Evolutionary conservation across 2,888 invertebrate genomes (phyloP), one percentile per base, ranked within the genome.

Genomic region (Microctonus brassicae): DNA sequence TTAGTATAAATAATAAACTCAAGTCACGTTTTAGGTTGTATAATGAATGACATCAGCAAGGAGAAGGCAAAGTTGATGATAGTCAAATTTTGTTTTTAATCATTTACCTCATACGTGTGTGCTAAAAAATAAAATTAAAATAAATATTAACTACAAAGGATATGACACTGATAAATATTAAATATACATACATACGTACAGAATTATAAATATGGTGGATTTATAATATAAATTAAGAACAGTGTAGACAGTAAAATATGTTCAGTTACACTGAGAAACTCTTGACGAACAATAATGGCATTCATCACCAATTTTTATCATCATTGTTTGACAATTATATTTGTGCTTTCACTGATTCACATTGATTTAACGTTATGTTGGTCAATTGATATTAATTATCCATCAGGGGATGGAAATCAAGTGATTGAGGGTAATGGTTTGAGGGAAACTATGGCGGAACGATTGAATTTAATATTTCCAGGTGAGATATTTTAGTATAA

Each of bases 401-500:
- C 69, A 29, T 47, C 17, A 20, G 3, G 7, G 22, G 52, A 34
- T 17, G 24, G 53, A 17, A 11, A 62, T 34, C 26, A 24, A 29
- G 67, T 68, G 24, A 62, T 70, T 24, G 67, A 47, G 2, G 69
- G 34, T 42, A 74, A 77, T 62, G 53, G 70, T 11, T 68, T 70
- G n/a, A 70, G 55, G 20, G 76, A 72, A 20, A 65, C 39, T 29
- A 42, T 36, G 33, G 60, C 65, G 39, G 69, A 77, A 29, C 74
- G 75, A 36, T 66, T 80, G 64, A 76, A 75, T 34, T 55, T 79
- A 33, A 83, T 83, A 70, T 83, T 78, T 70, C 82, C 79, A 79
- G 83, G 83, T 83, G 77, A 80, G 81, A 67, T 36, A 17, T 5
- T 36, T 17, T 7, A 6, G 7, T n/a, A n/a, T n/a, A n/a, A n/a